These are phyloP conservation scores for Nomia melanderi DNA, from an alignment of 1,140 invertebrate genomes.

Conservation along the genomic window DNA sequence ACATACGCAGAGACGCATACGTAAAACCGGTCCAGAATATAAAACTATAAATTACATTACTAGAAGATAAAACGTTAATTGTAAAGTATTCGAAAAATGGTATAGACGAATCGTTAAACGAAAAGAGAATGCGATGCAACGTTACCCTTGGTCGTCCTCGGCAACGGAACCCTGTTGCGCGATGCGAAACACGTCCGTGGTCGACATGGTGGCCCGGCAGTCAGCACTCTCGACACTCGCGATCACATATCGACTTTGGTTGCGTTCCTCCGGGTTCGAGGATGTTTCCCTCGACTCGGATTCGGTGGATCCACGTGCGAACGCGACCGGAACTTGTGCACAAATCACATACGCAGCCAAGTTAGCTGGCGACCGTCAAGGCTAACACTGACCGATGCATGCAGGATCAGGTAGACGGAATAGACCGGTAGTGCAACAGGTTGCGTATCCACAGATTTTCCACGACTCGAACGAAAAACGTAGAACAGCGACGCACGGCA, in stretches of 20 bases:
- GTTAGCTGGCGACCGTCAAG: constrained; percentile 75
- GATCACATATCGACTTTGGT: constrained; percentile 46
- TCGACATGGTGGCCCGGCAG: constrained; percentile 68
- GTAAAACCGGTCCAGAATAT: no score
- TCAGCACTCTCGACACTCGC: constrained; percentile 13
- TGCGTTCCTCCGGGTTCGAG: neutral
- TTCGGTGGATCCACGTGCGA: constrained; percentile 42
- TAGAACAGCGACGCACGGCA: constrained; percentile 19
- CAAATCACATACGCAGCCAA: constrained; percentile 54
- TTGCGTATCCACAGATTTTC: constrained; percentile 23
- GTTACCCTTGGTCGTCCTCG: constrained; percentile 72
- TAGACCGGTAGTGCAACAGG: constrained; percentile 31
- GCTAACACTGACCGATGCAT: constrained; percentile 34
- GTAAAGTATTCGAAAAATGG: no score
- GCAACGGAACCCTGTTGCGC: constrained; percentile 60
- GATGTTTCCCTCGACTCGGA: constrained; percentile 22
- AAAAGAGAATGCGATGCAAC: neutral
- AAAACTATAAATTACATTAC: no score
- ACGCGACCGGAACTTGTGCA: constrained; percentile 32
- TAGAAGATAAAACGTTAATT: no score
- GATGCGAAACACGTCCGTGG: constrained; percentile 67
- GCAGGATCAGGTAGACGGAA: constrained; percentile 19
- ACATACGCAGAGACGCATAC: no score
- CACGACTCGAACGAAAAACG: constrained; percentile 25
- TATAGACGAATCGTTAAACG: neutral